These are phyloP conservation scores for Hyles vespertilio DNA, from an alignment of 1,140 invertebrate genomes.

Conservation along the genomic window DNA sequence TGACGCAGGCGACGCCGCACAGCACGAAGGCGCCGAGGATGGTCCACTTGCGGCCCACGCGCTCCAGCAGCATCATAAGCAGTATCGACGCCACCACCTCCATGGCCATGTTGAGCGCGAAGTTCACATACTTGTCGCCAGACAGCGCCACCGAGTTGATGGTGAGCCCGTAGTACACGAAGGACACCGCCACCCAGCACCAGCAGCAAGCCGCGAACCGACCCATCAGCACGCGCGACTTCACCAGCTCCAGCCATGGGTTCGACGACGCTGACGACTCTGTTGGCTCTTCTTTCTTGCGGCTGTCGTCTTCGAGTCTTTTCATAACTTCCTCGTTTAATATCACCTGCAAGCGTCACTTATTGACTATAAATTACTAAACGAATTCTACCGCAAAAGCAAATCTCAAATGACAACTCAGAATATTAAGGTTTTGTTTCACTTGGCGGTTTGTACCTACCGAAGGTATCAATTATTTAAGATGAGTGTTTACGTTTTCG, in stretches of 20 bases:
- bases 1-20: constrained; percentile 74
- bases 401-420: too few relatives aligned
- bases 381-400: too few relatives aligned
- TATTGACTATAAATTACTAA: too few relatives aligned
- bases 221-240: constrained; percentile 76
- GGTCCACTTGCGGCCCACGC: constrained; percentile 79
- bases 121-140: constrained; percentile 83
- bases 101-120: constrained; percentile 81
- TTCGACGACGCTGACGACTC: constrained; percentile 15
- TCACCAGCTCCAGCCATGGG: constrained; percentile 74
- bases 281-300: constrained; percentile 12
- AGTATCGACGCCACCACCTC: constrained; percentile 84
- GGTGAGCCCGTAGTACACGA: constrained; percentile 89
- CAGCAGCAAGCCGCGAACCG: constrained; percentile 80
- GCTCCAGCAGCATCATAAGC: constrained; percentile 80
- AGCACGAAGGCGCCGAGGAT: constrained; percentile 78
- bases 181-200: constrained; percentile 82
- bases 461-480: too few relatives aligned
- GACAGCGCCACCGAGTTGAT: constrained; percentile 86
- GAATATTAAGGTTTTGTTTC: too few relatives aligned
- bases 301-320: constrained; percentile 8
- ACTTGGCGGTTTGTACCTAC: too few relatives aligned
- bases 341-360: constrained; percentile 21
- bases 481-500: too few relatives aligned
- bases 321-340: constrained; percentile 36